These are phyloP conservation scores for Gambusia holbrooki DNA, from an alignment of 2,113 vertebrate genomes.

Conservation along the genomic window DNA sequence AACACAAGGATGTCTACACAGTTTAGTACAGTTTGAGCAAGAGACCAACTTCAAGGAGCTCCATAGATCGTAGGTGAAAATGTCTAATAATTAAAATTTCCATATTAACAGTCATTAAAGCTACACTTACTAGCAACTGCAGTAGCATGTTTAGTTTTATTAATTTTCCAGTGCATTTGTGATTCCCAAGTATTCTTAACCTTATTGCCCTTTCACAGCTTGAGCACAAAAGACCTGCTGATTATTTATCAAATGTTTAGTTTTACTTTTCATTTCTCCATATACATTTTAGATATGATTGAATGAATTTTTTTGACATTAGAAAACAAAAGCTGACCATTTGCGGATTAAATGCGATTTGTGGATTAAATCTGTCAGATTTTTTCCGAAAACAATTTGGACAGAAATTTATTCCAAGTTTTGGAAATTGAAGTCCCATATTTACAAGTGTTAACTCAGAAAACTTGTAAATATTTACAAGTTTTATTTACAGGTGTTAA, in stretches of 20 bases:
- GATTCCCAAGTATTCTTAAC: constrained; percentile 26
- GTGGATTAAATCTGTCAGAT: no score
- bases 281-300: neutral
- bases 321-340: neutral
- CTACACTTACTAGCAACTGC: constrained; percentile 23
- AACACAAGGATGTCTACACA: constrained; percentile 5
- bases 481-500: neutral
- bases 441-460: constrained; percentile 4
- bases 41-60: constrained; percentile 22
- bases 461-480: neutral
- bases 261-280: constrained; percentile 11
- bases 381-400: no score
- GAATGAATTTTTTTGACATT: neutral
- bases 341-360: neutral
- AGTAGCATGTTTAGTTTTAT: constrained; percentile 3
- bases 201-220: constrained; percentile 22
- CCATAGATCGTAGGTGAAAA: neutral
- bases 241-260: neutral
- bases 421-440: neutral
- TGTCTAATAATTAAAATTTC: neutral
- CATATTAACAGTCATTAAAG: constrained; percentile 38
- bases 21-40: constrained; percentile 32
- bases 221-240: neutral
- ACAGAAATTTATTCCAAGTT: neutral
- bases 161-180: constrained; percentile 37